Percentiles rank a stretch among this genome's conserved stretches.
These are phyloP conservation scores for Mimas tiliae DNA, from an alignment of 2,888 invertebrate genomes.

Conservation along the genomic window DNA sequence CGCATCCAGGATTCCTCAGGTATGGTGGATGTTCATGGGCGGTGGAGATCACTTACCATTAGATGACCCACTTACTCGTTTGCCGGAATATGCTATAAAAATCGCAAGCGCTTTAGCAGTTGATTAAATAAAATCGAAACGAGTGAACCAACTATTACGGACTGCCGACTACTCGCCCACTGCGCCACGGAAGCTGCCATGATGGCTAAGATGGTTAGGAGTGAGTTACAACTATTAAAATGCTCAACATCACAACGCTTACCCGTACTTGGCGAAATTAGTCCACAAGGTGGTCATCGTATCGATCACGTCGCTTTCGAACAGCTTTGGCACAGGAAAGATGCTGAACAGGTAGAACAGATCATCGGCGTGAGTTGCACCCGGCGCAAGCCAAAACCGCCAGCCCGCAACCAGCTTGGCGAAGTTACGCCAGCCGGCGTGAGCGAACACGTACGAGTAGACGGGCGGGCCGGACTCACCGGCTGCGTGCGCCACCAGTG, in stretches of 20 bases:
- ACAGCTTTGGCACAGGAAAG: constrained; percentile 30
- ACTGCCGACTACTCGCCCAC: no score
- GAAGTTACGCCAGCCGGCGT: constrained; percentile 45
- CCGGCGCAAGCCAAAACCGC: constrained; percentile 30
- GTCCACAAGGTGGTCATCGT: constrained; percentile 42
- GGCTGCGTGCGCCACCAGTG: constrained; percentile 32
- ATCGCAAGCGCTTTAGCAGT: no score
- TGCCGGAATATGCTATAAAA: no score
- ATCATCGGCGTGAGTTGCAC: constrained; percentile 49
- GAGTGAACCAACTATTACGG: no score
- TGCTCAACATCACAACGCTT: constrained; percentile 25
- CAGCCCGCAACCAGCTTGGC: constrained; percentile 31
- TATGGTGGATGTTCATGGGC: no score
- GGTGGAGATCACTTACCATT: no score
- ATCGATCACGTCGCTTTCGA: constrained; percentile 38
- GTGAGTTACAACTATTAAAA: not conserved
- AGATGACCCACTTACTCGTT: no score
- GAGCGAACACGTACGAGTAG: constrained; percentile 43
- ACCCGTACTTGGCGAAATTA: constrained; percentile 43
- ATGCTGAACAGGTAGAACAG: constrained; percentile 42
- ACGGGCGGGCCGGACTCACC: constrained; percentile 35
- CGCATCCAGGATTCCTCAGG: no score
- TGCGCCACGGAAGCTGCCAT: no score
- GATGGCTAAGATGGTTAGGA: not conserved
- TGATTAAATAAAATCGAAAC: no score